A percentile compares a stretch with the other conserved stretches of the same genome.
Evolutionary conservation across 2,888 invertebrate species (phyloP).

Genomic region (Eurytoma californica): DNA sequence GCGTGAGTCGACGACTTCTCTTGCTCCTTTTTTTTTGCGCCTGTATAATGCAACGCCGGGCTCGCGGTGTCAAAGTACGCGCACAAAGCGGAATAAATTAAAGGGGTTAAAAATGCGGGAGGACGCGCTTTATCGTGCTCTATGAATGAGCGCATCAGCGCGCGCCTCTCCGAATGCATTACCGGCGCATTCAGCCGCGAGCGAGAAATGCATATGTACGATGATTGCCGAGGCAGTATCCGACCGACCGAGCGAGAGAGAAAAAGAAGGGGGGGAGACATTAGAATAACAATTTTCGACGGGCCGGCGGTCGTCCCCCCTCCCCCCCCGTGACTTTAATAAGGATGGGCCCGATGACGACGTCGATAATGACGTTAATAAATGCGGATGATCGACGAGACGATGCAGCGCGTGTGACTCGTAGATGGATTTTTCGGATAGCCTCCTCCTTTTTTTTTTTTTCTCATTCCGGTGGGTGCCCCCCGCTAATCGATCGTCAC

Average conservation of each 20-base stretch:
- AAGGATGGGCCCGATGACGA: slow-evolving; percentile 55
- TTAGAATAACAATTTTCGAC: slow-evolving; percentile 60
- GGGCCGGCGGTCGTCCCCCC: slow-evolving; percentile 47
- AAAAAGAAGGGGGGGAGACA: slow-evolving; percentile 51
- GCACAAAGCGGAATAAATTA: too few species aligned
- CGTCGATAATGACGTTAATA: slow-evolving; percentile 57
- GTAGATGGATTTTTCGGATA: slow-evolving; percentile 13
- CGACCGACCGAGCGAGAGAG: too few species aligned
- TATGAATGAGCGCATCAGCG: too few species aligned
- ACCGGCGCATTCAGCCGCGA: not conserved
- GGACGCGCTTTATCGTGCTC: too few species aligned
- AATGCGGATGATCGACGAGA: slow-evolving; percentile 49
- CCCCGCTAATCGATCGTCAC: not conserved
- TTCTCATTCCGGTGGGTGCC: not conserved
- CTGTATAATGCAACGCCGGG: too few species aligned
- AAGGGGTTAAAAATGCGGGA: too few species aligned
- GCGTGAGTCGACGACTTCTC: too few species aligned
- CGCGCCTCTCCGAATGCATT: too few species aligned
- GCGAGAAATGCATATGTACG: slow-evolving; percentile 51
- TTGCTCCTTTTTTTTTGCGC: too few species aligned
- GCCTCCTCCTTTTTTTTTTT: not conserved
- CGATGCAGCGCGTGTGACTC: not conserved
- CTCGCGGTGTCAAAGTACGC: too few species aligned
- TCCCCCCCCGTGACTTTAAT: slow-evolving; percentile 45
- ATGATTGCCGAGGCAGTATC: too few species aligned